Percentiles rank a stretch among this genome's conserved stretches.
Evolutionary conservation across 2,888 invertebrate genomes (phyloP).

Genomic region (Caenorhabditis sp.): DNA sequence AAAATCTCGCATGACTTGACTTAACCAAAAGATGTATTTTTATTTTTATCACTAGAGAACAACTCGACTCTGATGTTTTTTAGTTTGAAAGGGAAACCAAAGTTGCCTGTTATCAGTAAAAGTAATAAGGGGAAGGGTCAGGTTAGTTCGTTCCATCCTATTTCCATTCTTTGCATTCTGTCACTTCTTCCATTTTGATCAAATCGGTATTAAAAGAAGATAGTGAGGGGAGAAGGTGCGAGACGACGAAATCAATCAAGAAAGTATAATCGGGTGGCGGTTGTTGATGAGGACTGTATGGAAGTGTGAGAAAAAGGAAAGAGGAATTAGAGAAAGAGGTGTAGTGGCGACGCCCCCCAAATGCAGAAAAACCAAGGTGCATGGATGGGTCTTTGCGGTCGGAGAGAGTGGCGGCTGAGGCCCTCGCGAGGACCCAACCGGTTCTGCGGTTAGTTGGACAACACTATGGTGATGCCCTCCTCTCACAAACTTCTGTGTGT

Average conservation of each 20-base stretch:
- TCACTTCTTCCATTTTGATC: not conserved
- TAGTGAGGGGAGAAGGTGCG: constrained; percentile 18
- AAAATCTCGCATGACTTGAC: not conserved
- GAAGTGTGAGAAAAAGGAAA: constrained; percentile 51
- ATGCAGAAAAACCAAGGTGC: constrained; percentile 37
- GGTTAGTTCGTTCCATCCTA: not conserved
- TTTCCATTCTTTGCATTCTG: not conserved
- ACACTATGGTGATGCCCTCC: constrained; percentile 62
- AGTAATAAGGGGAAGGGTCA: not conserved
- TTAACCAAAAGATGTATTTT: not conserved
- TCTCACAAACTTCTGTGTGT: constrained; percentile 48
- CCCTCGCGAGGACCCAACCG: constrained; percentile 41
- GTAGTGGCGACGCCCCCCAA: constrained; percentile 41
- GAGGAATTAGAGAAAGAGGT: constrained; percentile 32
- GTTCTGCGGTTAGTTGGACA: constrained; percentile 61
- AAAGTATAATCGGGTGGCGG: constrained; percentile 52
- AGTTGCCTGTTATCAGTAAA: not conserved
- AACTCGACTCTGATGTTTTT: not conserved
- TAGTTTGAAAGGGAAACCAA: not conserved
- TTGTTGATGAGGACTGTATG: constrained; percentile 46
- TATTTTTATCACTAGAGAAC: not conserved
- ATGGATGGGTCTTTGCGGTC: constrained; percentile 56
- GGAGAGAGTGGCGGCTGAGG: constrained; percentile 37
- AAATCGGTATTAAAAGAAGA: not conserved
- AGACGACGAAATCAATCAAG: constrained; percentile 45